These are phyloP conservation scores for Lagopus muta DNA, from an alignment of 2,113 vertebrate genomes.

Conservation along the genomic window DNA sequence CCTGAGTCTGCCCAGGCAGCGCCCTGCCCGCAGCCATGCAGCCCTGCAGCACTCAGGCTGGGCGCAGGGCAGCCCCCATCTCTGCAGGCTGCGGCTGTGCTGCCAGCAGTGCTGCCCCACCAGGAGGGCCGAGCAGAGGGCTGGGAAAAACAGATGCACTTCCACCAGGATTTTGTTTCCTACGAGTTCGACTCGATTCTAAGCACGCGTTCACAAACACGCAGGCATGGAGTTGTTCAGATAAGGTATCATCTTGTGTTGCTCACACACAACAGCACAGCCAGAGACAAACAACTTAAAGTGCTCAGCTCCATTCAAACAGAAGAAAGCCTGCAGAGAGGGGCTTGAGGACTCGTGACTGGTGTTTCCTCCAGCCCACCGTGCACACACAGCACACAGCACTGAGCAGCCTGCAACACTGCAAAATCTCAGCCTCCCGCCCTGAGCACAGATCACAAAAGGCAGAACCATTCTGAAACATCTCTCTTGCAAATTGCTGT, in stretches of 20 bases:
- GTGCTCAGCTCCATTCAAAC: neutral
- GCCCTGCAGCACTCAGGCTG: neutral
- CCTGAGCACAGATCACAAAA: neutral
- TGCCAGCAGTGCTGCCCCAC: constrained; percentile 8
- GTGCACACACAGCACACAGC: neutral
- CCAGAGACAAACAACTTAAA: neutral
- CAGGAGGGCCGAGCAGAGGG: neutral
- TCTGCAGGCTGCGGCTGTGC: neutral
- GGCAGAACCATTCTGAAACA: constrained; percentile 26
- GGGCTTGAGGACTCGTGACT: neutral
- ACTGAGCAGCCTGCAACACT: neutral
- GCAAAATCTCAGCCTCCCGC: neutral
- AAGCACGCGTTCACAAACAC: neutral
- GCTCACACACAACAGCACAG: neutral
- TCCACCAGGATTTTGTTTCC: neutral
- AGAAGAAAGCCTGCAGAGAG: neutral
- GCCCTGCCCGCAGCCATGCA: neutral
- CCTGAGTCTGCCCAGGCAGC: neutral
- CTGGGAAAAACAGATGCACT: neutral
- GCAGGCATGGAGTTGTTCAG: neutral
- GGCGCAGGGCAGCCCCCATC: no score
- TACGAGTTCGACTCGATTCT: rapidly evolving
- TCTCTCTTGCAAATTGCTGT: constrained; percentile 29
- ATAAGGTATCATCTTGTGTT: neutral
- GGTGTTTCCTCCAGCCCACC: neutral